Base-by-base conservation (phyloP, 2,797 vertebrate species). In the Hemibagrus guttatus region DNA sequence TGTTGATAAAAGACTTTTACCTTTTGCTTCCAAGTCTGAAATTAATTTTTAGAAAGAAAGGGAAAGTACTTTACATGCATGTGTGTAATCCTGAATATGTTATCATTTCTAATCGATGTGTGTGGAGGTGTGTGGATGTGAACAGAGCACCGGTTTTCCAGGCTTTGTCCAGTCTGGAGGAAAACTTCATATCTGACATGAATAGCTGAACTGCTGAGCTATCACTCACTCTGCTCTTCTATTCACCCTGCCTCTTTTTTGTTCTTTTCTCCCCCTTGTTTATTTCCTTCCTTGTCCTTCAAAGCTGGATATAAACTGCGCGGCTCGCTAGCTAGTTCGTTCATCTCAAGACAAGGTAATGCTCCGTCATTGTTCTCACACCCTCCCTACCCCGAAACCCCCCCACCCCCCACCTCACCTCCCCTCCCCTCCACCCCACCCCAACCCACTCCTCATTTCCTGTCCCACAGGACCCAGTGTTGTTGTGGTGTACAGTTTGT, bases 341-440 rank as follows among this genome's bases (percentile, higher is more conserved):
- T 96, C 95, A 96, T 95, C 95, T 95, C 94, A 92, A 94, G 95
- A 94, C 95, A 96, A 96, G 95, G 95, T 96, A 96, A 95, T 92
- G 52, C 91, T 89, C 87, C 91, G 89, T 90, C 91, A 89, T 88
- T 89, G 89, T 92, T 90, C 91, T 86, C 88, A 88, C 46, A 82
- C 80, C 76, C 87, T 83, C 76, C 87, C 91, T 89, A 84, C 88
- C 26, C 87, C 52, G 9, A 52, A 72, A 46, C 46, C 46, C 69
- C 68, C 84, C 88, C 54, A n/a, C 58, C 42, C 46, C 80, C 52
- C 46, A 26, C 74, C 42, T n/a, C 21, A 26, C 64, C 81, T 52
- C 4, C 16, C 82, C 64, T 26, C 21, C 31, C 64, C 76, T 52
- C 7, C n/a, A 78, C 64, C 49, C 42, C n/a, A 39, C 42, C 46